Evolutionary conservation across 2,797 vertebrate species (phyloP).

Genomic region (Lithobates pipiens): DNA sequence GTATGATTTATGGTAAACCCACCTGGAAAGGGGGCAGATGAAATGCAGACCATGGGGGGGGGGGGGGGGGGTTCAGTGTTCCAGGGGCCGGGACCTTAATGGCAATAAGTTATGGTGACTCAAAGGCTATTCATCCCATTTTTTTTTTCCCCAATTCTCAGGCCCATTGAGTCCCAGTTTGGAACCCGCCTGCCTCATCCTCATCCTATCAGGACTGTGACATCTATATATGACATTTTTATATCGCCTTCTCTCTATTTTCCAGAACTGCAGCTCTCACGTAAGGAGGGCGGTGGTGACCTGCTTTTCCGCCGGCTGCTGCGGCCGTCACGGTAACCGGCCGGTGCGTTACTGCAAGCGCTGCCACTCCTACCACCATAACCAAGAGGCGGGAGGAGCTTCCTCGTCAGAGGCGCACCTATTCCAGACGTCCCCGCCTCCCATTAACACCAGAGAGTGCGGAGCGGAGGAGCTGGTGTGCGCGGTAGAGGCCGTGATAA

Average conservation of each 20-base stretch:
- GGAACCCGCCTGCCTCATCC: too few relatives aligned
- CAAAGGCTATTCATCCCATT: too few relatives aligned
- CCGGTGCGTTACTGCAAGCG: slow-evolving; percentile 98
- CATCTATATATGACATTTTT: too few relatives aligned
- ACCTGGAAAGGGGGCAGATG: too few relatives aligned
- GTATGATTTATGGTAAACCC: too few relatives aligned
- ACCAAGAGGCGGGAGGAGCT: slow-evolving; percentile 86
- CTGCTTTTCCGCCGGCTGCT: slow-evolving; percentile 98
- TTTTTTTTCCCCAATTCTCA: too few relatives aligned
- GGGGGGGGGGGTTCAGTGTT: too few relatives aligned
- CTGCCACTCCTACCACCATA: slow-evolving; percentile 98
- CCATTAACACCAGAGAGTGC: slow-evolving; percentile 97
- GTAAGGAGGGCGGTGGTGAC: slow-evolving; percentile 97
- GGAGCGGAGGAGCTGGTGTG: slow-evolving; percentile 97
- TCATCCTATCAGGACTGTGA: too few relatives aligned
- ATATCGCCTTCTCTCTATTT: background rate
- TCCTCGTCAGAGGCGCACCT: slow-evolving; percentile 87
- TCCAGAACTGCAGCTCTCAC: slow-evolving; percentile 97
- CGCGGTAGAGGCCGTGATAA: slow-evolving; percentile 96
- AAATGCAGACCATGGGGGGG: too few relatives aligned
- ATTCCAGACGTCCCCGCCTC: slow-evolving; percentile 97
- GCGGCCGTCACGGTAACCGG: slow-evolving; percentile 95
- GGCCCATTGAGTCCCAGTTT: too few relatives aligned
- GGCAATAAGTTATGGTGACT: too few relatives aligned
- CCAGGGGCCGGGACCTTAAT: too few relatives aligned